Percentiles rank a stretch among this genome's conserved stretches.
Conservation (phyloP, 2,113 vertebrate genomes). For the Orycteropus afer region DNA sequence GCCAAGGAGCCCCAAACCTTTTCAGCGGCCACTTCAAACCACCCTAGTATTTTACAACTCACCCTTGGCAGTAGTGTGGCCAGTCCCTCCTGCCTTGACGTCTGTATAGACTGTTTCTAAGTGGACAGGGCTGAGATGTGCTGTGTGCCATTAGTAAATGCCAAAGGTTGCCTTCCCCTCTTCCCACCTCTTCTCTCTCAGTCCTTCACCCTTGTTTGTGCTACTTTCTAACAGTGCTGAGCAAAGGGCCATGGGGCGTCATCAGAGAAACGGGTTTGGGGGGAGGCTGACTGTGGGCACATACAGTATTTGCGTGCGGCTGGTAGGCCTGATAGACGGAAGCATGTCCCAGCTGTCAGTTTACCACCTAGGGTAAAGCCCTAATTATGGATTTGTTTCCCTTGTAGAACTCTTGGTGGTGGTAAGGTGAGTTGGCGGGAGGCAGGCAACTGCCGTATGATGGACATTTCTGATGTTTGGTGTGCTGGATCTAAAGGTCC, state of each 20-base stretch:
- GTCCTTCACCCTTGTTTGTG: background rate
- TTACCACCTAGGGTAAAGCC: background rate
- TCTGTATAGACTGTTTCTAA: background rate
- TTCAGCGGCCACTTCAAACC: background rate
- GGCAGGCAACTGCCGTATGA: background rate
- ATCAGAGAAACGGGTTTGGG: background rate
- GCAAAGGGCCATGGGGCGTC: background rate
- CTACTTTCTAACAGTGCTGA: background rate
- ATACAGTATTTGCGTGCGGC: too few relatives aligned
- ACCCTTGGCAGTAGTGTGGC: background rate
- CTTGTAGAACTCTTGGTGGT: background rate
- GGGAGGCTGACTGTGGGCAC: rapidly evolving
- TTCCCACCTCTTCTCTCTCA: background rate
- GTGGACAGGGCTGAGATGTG: background rate
- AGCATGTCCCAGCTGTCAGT: background rate
- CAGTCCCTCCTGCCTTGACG: background rate
- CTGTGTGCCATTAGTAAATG: background rate
- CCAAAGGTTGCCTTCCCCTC: background rate
- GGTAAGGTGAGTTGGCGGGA: background rate
- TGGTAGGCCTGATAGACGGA: background rate
- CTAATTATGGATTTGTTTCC: background rate
- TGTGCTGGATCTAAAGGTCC: background rate
- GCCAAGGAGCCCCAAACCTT: background rate
- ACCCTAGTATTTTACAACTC: background rate
- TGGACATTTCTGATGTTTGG: background rate